phyloP scores from a whole-genome alignment of 2,113 vertebrate species.

The Aphelocoma coerulescens region DNA sequence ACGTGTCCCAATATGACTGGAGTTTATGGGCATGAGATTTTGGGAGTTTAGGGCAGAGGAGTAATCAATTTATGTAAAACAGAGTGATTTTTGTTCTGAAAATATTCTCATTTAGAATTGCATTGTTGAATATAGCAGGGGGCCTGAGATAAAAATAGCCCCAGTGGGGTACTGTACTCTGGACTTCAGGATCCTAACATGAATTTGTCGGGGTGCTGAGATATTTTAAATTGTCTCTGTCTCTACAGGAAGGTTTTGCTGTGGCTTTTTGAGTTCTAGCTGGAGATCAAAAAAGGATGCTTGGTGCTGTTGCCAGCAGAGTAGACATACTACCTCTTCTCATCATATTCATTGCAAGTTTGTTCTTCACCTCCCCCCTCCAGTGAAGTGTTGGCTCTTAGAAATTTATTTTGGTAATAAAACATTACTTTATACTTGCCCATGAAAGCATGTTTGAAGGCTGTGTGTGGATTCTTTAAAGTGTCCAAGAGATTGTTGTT shows the following conservation, averaged over 20 bases:
- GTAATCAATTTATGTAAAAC: neutral
- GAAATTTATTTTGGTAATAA: conserved; percentile 63
- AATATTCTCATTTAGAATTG: conserved; percentile 11
- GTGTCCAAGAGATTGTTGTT: neutral
- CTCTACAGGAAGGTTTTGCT: neutral
- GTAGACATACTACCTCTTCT: conserved; percentile 28
- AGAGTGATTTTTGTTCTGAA: neutral
- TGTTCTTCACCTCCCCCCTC: conserved; percentile 13
- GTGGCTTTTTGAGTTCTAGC: neutral
- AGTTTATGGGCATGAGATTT: neutral
- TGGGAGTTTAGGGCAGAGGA: neutral
- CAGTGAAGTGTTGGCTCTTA: conserved; percentile 30
- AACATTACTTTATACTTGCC: conserved; percentile 55
- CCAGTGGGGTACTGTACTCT: neutral
- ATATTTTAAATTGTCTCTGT: neutral
- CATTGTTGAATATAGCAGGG: neutral
- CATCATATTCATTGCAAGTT: conserved; percentile 46
- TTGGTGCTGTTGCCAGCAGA: neutral
- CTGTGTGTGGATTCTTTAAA: conserved; percentile 29
- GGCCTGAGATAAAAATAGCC: neutral
- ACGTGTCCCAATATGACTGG: neutral
- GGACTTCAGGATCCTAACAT: neutral
- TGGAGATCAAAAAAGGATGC: conserved; percentile 12
- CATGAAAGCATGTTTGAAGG: conserved; percentile 41
- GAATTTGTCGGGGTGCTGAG: neutral